Conservation (phyloP, 2,888 invertebrate genomes). For the Phyllotreta cruciferae region DNA sequence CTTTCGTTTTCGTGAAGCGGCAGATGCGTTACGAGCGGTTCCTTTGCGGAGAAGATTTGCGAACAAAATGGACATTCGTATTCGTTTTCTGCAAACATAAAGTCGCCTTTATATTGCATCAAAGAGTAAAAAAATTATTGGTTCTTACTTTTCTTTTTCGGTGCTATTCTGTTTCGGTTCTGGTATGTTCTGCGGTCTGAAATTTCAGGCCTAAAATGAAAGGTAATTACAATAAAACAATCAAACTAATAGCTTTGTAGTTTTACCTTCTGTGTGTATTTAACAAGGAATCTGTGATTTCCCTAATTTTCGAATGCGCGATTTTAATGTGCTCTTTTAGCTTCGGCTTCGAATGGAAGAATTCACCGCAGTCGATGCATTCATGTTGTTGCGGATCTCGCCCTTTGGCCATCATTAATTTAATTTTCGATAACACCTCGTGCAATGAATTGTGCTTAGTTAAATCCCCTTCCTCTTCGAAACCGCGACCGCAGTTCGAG, state of each 20-base stretch:
- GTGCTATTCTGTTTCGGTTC: too few relatives aligned
- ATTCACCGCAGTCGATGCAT: neutral
- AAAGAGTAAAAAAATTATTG: neutral
- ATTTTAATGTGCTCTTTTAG: neutral
- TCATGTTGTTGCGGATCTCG: neutral
- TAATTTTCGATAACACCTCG: conserved; percentile 9
- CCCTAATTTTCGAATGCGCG: too few relatives aligned
- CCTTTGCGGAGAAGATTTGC: conserved; percentile 3
- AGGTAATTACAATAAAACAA: too few relatives aligned
- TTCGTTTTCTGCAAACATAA: conserved; percentile 8
- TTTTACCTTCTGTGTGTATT: too few relatives aligned
- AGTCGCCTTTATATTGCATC: neutral
- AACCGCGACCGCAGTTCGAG: conserved; percentile 16
- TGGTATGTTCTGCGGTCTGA: neutral
- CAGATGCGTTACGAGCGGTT: conserved; percentile 11
- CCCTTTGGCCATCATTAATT: conserved; percentile 6
- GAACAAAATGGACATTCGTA: conserved; percentile 16
- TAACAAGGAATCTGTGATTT: too few relatives aligned
- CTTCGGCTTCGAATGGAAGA: neutral
- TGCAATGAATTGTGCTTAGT: conserved; percentile 19
- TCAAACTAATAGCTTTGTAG: too few relatives aligned
- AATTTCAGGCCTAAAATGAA: too few relatives aligned
- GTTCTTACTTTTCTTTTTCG: neutral
- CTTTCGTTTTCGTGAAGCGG: conserved; percentile 6
- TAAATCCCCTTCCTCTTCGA: conserved; percentile 10